Base-by-base conservation (phyloP, 1,140 invertebrate species). In the Lepidostoma basale region DNA sequence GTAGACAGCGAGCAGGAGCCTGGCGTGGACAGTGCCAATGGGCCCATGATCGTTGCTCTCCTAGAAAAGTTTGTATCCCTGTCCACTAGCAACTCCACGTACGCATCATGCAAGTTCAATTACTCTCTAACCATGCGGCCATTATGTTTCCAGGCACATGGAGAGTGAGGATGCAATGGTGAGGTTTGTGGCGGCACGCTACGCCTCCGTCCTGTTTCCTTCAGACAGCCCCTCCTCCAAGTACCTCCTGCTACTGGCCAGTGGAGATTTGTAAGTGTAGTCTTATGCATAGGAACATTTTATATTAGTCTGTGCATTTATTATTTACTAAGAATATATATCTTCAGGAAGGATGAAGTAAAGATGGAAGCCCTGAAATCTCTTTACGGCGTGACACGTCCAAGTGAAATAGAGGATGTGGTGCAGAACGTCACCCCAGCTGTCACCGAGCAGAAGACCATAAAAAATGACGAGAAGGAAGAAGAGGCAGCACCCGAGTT, bases 231-330 rank as follows among this genome's bases (percentile, higher is more conserved):
- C 92, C 1, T 88, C 92, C 1, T 92, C 94, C 1, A 84, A 93
- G 72, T 96, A 92, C 77, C 81, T 96, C 12, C 80, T 97, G 30
- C 80, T 97, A n/a, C 76, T 95, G 20, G 92, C 93, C 9, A 90
- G 89, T 74, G 93, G 92, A 30, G 94, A 97, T 77, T 86, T 79
- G 91, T 93, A 79, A 81, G 52, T 14, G n/a, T 40, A 23, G 23
- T 66, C 16, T 8, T 14, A 45, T 45, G 42, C 2, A n/a, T 16
- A 14, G n/a, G n/a, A 8, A 8, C 42, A 45, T 14, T 16, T 16
- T n/a, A 18, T 45, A 14, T 45, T 14, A n/a, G 8, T 16, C 8
- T 45, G 9, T 12, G 33, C 5, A 12, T 9, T 3, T 9, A 36
- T 36, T 36, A 36, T 2, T n/a, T 60, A 16, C 3, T 25, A 3